phyloP scores from a whole-genome alignment of 2,888 invertebrate species.

The Agonopterix alstromeriana region DNA sequence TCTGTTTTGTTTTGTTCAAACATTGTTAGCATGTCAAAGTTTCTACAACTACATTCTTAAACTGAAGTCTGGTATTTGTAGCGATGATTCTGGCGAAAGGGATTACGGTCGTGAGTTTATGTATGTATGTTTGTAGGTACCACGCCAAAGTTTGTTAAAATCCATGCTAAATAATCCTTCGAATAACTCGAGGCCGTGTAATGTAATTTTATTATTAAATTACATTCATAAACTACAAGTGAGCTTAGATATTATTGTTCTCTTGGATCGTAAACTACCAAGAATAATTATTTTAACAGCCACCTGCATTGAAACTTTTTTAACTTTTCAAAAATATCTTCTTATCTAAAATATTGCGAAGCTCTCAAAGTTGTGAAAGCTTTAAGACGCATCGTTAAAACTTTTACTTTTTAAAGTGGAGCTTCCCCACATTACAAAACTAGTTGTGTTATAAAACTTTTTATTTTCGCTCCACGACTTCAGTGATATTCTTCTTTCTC shows the following conservation, averaged over 20 bases:
- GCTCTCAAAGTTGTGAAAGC: slow-evolving; percentile 6
- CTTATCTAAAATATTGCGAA: slow-evolving; percentile 1
- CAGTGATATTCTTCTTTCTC: not conserved
- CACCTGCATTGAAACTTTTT: not conserved
- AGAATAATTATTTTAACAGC: not conserved
- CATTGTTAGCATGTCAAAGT: no score
- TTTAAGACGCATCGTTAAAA: slow-evolving; percentile 26
- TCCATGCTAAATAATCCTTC: no score
- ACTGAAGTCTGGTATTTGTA: no score
- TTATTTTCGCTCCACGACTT: not conserved
- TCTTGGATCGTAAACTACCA: not conserved
- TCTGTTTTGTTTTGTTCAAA: no score
- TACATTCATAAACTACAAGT: not conserved
- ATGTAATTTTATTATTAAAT: not conserved
- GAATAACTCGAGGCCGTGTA: no score
- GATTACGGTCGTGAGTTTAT: no score
- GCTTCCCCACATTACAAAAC: not conserved
- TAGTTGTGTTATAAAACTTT: no score
- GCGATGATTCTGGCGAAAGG: no score
- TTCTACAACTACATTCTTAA: no score
- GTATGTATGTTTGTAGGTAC: no score
- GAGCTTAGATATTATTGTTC: not conserved
- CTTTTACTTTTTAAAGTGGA: slow-evolving; percentile 13
- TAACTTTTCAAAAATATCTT: not conserved
- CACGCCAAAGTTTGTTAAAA: no score